phyloP scores from a whole-genome alignment of 2,888 invertebrate species.

The Cylindroiulus punctatus region DNA sequence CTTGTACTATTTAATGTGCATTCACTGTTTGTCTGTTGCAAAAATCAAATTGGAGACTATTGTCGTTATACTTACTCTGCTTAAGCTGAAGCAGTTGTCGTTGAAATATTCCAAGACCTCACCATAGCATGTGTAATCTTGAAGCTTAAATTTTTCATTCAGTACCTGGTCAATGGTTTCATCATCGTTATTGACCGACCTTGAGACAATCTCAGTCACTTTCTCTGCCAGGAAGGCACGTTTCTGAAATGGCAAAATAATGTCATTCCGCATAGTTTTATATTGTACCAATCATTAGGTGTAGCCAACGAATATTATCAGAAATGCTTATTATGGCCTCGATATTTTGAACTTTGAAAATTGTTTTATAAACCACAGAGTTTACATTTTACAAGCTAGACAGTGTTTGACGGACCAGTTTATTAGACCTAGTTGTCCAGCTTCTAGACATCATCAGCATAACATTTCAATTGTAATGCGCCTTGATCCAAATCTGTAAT shows the following conservation, averaged over 20 bases:
- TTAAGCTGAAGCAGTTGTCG: slow-evolving; percentile 50
- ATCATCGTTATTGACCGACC: neutral
- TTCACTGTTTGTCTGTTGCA: neutral
- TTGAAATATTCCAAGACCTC: slow-evolving; percentile 42
- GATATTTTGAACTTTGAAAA: neutral
- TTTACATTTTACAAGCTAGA: neutral
- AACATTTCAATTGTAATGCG: no score
- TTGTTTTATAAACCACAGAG: neutral
- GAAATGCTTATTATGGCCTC: neutral
- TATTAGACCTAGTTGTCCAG: no score
- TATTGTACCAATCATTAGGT: neutral
- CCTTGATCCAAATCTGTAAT: no score
- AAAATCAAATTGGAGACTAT: slow-evolving; percentile 19
- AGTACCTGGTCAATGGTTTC: slow-evolving; percentile 53
- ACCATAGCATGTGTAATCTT: slow-evolving; percentile 39
- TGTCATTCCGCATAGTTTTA: neutral
- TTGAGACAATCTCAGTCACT: slow-evolving; percentile 32
- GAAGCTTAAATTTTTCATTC: neutral
- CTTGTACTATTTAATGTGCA: neutral
- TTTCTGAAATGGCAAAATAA: slow-evolving; percentile 47
- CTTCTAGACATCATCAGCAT: no score
- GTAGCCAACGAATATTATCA: neutral
- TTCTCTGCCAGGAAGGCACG: slow-evolving; percentile 44
- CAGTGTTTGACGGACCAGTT: neutral
- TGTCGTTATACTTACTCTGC: slow-evolving; percentile 42